A percentile compares a stretch with the other conserved stretches of the same genome.
phyloP scores from a whole-genome alignment of 2,113 vertebrate genomes.

The Uropsilus gracilis region DNA sequence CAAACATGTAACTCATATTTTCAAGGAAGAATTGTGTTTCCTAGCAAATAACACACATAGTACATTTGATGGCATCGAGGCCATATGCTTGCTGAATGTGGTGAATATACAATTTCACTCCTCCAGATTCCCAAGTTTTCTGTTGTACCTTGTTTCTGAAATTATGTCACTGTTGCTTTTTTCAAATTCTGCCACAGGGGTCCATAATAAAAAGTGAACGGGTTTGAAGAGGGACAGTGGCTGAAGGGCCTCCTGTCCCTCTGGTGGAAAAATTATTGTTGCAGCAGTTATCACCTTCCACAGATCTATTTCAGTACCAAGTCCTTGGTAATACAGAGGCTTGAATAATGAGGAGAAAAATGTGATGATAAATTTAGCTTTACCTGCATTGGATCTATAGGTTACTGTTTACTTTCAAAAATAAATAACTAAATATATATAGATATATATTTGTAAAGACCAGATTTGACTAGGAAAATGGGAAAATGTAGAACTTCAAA shows the following conservation, averaged over 20 bases:
- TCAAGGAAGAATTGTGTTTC: conserved; percentile 29
- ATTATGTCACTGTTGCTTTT: conserved; percentile 10
- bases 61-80: not conserved
- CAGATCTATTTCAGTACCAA: not conserved
- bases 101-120: not conserved
- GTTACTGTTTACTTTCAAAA: not conserved
- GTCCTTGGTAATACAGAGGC: not conserved
- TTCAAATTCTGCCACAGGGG: not conserved
- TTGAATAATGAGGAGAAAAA: conserved; percentile 47
- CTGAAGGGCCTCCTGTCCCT: conserved; percentile 40
- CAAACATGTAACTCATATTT: conserved; percentile 3
- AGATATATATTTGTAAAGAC: not conserved
- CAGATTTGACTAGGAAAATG: not conserved
- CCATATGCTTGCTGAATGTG: not conserved
- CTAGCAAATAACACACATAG: not conserved
- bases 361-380: not conserved
- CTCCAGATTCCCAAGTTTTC: conserved; percentile 1
- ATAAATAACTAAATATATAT: too few species aligned
- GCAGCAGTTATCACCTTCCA: not conserved
- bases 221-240: conserved; percentile 2
- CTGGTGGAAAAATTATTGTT: conserved; percentile 37
- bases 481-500: not conserved
- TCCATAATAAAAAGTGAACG: conserved; percentile 13
- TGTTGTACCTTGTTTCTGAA: conserved; percentile 39
- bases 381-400: not conserved